phyloP scores from a whole-genome alignment of 1,140 invertebrate genomes.

The Bilobella aurantiaca region DNA sequence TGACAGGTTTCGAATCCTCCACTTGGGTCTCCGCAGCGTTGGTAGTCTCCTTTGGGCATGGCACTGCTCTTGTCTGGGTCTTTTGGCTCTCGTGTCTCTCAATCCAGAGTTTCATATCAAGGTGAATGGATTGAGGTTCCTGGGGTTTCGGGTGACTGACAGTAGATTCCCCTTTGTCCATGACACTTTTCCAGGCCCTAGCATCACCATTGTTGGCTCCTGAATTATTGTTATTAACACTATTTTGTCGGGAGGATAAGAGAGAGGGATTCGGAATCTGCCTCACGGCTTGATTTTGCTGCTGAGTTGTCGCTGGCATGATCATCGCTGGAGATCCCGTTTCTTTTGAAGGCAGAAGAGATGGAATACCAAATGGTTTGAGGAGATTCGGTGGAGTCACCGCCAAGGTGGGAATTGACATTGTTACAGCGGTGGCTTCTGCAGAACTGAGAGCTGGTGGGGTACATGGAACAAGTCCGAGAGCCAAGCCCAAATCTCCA shows the following conservation, averaged over 20 bases:
- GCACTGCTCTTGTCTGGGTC: neutral
- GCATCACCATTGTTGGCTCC: neutral
- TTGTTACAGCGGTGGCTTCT: neutral
- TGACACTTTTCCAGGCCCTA: neutral
- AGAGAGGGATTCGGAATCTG: conserved; percentile 41
- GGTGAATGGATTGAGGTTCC: neutral
- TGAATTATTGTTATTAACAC: neutral
- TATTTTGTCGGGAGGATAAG: conserved; percentile 35
- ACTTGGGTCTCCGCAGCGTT: neutral
- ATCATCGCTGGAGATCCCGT: too few relatives aligned
- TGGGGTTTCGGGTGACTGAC: neutral
- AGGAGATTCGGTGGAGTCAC: neutral
- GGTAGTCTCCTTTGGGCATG: neutral
- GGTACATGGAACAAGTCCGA: conserved; percentile 1
- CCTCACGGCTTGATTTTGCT: conserved; percentile 39
- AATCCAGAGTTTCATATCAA: conserved; percentile 2
- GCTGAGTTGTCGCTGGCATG: conserved; percentile 32
- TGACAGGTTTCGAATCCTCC: neutral
- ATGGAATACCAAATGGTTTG: neutral
- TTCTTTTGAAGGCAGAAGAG: neutral
- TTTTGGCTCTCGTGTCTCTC: neutral
- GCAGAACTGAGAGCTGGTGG: neutral
- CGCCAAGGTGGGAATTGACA: neutral
- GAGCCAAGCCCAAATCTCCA: conserved; percentile 7
- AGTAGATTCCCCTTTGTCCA: neutral